Evolutionary conservation across 2,113 vertebrate species (phyloP).

Genomic region (Odontophorus gujanensis): DNA sequence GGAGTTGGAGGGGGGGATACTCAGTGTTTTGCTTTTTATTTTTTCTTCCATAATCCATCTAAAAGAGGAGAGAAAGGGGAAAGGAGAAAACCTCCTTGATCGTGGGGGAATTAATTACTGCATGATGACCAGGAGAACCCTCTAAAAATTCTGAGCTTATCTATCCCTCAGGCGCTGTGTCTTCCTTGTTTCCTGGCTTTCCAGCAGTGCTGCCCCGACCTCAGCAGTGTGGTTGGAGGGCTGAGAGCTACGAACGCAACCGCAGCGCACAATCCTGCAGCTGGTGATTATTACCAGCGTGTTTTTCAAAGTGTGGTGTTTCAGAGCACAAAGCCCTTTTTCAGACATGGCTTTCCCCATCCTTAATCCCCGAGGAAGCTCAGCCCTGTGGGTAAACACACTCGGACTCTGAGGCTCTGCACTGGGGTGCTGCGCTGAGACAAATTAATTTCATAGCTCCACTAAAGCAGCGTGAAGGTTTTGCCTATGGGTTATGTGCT

Average conservation of each 20-base stretch:
- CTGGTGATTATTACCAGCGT: neutral
- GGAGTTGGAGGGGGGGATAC: neutral
- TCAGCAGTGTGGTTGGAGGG: neutral
- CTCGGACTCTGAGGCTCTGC: neutral
- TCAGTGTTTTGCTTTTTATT: neutral
- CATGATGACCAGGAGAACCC: slow-evolving; percentile 10
- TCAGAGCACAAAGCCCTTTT: neutral
- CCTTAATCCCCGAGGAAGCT: neutral
- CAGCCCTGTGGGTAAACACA: neutral
- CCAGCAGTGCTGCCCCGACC: neutral
- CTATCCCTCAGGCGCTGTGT: neutral
- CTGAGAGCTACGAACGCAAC: neutral
- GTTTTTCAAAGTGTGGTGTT: neutral
- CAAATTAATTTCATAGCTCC: neutral
- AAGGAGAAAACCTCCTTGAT: neutral
- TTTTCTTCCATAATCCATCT: neutral
- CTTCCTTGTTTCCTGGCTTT: neutral
- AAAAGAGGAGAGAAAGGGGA: neutral
- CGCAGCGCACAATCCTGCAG: neutral
- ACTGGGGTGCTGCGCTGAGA: neutral
- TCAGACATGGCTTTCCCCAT: neutral
- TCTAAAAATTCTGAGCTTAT: neutral
- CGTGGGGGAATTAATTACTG: neutral
- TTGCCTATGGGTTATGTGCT: neutral
- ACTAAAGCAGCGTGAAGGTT: neutral